Conservation (phyloP, 2,113 vertebrate genomes). For the Tinamus guttatus region DNA sequence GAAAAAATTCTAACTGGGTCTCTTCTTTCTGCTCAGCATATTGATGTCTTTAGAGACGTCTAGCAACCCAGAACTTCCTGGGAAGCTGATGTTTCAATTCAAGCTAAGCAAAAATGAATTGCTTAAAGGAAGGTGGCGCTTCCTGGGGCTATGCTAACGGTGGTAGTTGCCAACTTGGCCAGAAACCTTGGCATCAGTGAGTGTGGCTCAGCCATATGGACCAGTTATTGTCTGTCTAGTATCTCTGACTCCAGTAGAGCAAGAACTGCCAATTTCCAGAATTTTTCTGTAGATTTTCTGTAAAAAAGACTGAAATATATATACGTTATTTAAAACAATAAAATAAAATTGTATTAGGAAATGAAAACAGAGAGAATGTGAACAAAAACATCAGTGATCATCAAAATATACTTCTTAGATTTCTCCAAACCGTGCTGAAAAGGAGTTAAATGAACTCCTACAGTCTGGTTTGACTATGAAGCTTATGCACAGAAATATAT, state of each 20-base stretch:
- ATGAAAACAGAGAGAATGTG: not conserved
- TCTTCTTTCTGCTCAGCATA: not conserved
- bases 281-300: not conserved
- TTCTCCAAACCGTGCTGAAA: not conserved
- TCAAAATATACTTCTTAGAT: fast-evolving
- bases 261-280: not conserved
- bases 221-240: not conserved
- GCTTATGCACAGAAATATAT: not conserved
- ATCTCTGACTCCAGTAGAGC: not conserved
- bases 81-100: constrained; percentile 22
- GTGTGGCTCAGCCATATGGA: not conserved
- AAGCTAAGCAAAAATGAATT: not conserved
- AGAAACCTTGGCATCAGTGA: not conserved
- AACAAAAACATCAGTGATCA: not conserved
- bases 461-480: not conserved
- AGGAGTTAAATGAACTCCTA: not conserved
- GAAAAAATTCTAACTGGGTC: constrained; percentile 1
- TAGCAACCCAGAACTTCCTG: constrained; percentile 11
- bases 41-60: not conserved
- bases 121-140: not conserved
- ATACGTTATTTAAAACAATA: not conserved
- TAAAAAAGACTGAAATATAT: not conserved
- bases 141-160: not conserved
- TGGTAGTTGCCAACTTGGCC: not conserved
- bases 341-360: not conserved